Conservation (phyloP, 2,113 vertebrate genomes). For the Cercocebus atys region DNA sequence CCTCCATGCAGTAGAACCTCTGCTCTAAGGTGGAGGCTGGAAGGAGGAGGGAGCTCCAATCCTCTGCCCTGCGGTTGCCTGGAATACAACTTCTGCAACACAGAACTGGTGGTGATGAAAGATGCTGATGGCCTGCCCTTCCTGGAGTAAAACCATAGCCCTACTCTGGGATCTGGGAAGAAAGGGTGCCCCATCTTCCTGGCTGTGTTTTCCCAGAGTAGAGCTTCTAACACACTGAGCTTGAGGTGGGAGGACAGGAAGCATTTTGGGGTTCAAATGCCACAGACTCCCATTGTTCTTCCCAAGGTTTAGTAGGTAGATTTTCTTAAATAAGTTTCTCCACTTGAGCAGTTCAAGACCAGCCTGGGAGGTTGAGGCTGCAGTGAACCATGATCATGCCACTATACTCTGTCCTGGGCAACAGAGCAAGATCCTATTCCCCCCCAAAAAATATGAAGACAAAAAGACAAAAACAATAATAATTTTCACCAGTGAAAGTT, state of each 20-base stretch:
- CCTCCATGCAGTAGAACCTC: background rate
- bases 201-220: background rate
- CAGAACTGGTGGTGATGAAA: background rate
- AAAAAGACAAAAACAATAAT: background rate
- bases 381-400: no score
- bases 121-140: background rate
- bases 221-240: background rate
- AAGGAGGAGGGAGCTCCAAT: background rate
- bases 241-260: background rate
- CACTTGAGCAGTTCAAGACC: background rate
- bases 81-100: background rate
- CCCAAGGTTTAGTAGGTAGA: background rate
- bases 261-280: background rate
- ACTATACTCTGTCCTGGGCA: no score
- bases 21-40: background rate
- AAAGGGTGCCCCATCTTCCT: background rate
- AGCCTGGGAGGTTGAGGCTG: no score
- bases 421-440: no score
- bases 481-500: constrained; percentile 42
- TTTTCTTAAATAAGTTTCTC: constrained; percentile 5
- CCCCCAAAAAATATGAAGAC: no score
- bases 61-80: background rate
- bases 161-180: background rate
- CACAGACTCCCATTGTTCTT: background rate
- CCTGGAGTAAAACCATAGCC: background rate